Evolutionary conservation across 2,888 invertebrate species (phyloP).

Genomic region (Ophion ventricosus): DNA sequence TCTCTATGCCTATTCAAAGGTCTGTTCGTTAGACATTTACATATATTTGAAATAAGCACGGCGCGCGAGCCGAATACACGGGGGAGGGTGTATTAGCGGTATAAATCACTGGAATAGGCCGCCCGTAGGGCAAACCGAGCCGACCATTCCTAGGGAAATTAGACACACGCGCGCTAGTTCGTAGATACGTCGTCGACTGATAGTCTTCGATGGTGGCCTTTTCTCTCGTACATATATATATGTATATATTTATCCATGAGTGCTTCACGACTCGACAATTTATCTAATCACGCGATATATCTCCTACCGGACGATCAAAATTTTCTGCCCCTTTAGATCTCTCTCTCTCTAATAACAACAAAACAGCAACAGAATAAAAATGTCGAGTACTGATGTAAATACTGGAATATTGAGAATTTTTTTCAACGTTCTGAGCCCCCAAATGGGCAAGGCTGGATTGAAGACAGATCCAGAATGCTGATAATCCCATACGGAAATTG

Average conservation of each 20-base stretch:
- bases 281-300: constrained; percentile 75
- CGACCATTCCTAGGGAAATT: constrained; percentile 79
- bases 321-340: constrained; percentile 16
- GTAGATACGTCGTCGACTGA: constrained; percentile 58
- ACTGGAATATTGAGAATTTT: too few relatives aligned
- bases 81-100: constrained; percentile 71
- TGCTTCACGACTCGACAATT: constrained; percentile 72
- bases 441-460: too few relatives aligned
- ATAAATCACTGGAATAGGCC: constrained; percentile 76
- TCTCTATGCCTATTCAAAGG: constrained; percentile 70
- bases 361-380: neutral
- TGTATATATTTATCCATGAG: constrained; percentile 47
- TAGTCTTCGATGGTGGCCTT: constrained; percentile 51
- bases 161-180: constrained; percentile 76
- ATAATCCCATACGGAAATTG: too few relatives aligned
- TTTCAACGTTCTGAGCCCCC: too few relatives aligned
- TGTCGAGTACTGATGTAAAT: too few relatives aligned
- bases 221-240: neutral
- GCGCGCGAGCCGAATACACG: neutral
- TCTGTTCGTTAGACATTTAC: constrained; percentile 74
- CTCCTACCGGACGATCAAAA: constrained; percentile 50
- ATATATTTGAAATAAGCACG: constrained; percentile 56
- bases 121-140: constrained; percentile 74
- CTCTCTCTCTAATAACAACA: neutral
- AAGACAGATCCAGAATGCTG: too few relatives aligned